Conservation (phyloP, 2,113 vertebrate species). For the Rallus limicola region DNA sequence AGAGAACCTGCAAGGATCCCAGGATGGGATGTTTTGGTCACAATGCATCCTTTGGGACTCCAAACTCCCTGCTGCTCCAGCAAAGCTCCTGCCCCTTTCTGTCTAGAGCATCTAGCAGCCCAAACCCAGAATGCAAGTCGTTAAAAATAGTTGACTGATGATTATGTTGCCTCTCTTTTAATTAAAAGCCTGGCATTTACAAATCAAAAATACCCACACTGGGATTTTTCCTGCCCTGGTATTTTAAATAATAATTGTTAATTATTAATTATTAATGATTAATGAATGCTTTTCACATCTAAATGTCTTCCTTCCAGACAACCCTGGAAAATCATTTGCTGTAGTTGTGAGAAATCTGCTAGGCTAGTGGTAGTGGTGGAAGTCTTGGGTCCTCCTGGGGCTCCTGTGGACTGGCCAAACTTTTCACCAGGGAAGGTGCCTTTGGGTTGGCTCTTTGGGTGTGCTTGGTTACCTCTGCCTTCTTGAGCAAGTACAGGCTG, state of each 20-base stretch:
- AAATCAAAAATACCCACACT: constrained; percentile 8
- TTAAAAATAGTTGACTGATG: not conserved
- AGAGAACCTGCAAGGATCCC: not conserved
- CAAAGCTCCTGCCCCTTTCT: not conserved
- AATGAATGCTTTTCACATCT: not conserved
- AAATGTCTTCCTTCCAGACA: constrained; percentile 2
- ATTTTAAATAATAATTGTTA: constrained; percentile 50
- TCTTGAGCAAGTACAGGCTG: not conserved
- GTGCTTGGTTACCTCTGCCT: too few species aligned
- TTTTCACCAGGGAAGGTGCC: not conserved
- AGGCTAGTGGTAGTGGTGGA: not conserved
- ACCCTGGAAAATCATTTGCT: not conserved
- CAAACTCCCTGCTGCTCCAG: not conserved
- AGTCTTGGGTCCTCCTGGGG: not conserved
- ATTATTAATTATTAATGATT: constrained; percentile 45
- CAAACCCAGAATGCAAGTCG: not conserved
- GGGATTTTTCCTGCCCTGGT: constrained; percentile 15
- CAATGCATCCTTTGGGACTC: not conserved
- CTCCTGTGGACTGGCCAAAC: not conserved
- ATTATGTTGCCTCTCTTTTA: constrained; percentile 1
- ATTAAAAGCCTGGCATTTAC: constrained; percentile 39
- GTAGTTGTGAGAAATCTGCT: not conserved
- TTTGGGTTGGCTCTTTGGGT: not conserved
- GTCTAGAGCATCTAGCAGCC: not conserved
- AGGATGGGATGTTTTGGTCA: not conserved